phyloP scores from a whole-genome alignment of 1,140 invertebrate species.

The Mactra quadrangularis region DNA sequence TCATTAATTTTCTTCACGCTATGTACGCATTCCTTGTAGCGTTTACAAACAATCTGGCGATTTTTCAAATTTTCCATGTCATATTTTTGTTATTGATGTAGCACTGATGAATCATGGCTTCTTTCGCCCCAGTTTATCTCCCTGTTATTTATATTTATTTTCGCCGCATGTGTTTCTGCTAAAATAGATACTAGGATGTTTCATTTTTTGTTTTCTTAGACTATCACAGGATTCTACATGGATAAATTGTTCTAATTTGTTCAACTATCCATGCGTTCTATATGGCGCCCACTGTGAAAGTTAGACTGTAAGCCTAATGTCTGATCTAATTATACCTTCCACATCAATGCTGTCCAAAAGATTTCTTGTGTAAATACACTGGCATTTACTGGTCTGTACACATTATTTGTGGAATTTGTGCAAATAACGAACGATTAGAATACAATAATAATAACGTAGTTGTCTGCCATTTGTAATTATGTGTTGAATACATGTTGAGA shows the following conservation, averaged over 20 bases:
- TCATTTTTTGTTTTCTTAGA: no score
- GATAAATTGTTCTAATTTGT: no score
- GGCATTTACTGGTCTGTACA: constrained; percentile 37
- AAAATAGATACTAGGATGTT: no score
- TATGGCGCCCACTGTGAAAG: not conserved
- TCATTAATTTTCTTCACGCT: constrained; percentile 38
- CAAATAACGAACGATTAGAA: constrained; percentile 38
- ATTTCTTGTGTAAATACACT: constrained; percentile 47
- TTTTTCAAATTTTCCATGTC: constrained; percentile 37
- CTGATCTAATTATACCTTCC: not conserved
- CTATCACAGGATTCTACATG: no score
- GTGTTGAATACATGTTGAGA: no score
- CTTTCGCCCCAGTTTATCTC: no score
- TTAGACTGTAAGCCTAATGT: not conserved
- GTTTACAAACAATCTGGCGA: constrained; percentile 42
- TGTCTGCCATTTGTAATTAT: constrained; percentile 22
- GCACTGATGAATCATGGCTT: constrained; percentile 24
- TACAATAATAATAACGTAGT: constrained; percentile 30
- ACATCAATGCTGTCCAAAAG: constrained; percentile 16
- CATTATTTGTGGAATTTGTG: constrained; percentile 24
- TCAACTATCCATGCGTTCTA: no score
- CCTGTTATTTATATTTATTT: no score
- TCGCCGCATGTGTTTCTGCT: no score
- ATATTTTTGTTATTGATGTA: constrained; percentile 30
- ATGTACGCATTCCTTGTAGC: constrained; percentile 23